Base-by-base conservation (phyloP, 2,888 invertebrate genomes). In the Desoria tigrina region DNA sequence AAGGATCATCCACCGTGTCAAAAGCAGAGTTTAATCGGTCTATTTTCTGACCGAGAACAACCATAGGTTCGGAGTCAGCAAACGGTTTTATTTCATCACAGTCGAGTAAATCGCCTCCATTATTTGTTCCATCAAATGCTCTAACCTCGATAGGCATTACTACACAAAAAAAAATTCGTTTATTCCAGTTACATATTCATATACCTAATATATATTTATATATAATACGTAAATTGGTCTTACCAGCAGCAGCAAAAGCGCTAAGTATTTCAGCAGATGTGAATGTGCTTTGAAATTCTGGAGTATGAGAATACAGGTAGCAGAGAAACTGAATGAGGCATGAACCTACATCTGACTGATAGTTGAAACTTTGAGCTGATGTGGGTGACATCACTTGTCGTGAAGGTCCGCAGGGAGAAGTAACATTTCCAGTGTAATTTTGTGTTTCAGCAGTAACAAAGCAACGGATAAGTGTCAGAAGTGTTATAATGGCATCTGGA, bases 281-380 rank as follows among this genome's bases (percentile, higher is more conserved):
- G 83, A 94, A 92, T 16, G 94, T 86, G 9, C 90, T 88, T 82
- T 92, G 90, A 79, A 97, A 94, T 80, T 97, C 95, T 0, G 91
- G 88, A 75, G 94, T 87, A 79, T 96, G 95, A 80, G 96, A 95
- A 82, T 99, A 98, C 18, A 99, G 83, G 78, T 94, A 96, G 79
- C 95, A 92, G 42, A 99, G 82, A 76, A 98, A 92, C 86, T 92
- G 84, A 63, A 85, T 79, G 68, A 84, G 74, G 2, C 82, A 72
- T 1, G 72, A 71, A 21, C 71, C 71, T 23, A 72, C 67, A 45
- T 75, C 75, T 2, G 72, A 72, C 27, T 63, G 69, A 42, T 59
- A 60, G 27, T 50, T 51, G 42, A 55, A 50, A 16, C n/a, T 18
- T 21, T 55, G 50, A 21, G 27, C 61, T 27, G 61, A 24, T 14